Conservation (phyloP, 2,888 invertebrate genomes). For the Scaptomyza flava region DNA sequence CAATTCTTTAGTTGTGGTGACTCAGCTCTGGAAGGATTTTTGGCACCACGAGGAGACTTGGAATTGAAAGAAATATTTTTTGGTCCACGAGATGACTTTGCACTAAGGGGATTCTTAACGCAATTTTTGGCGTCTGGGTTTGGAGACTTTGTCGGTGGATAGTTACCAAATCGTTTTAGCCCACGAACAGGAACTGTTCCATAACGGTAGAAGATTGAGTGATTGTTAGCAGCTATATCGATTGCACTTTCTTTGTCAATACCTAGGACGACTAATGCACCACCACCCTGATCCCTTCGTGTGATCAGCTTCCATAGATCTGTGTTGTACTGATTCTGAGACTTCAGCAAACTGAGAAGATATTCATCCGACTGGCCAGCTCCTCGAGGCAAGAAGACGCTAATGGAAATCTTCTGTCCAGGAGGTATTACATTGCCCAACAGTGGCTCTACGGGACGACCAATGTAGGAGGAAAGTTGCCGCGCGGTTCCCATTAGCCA, state of each 20-base stretch:
- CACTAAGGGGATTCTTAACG: not conserved
- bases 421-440: not conserved
- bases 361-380: slow-evolving; percentile 16
- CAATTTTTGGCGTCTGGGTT: not conserved
- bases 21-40: not conserved
- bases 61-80: not conserved
- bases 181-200: slow-evolving; percentile 32
- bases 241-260: slow-evolving; percentile 35
- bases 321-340: slow-evolving; percentile 33
- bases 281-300: slow-evolving; percentile 7
- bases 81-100: not conserved
- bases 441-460: slow-evolving; percentile 16
- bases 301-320: slow-evolving; percentile 23
- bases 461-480: slow-evolving; percentile 17
- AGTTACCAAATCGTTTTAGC: not conserved
- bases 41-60: not conserved
- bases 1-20: not conserved
- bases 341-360: slow-evolving; percentile 25
- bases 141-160: not conserved
- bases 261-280: slow-evolving; percentile 6
- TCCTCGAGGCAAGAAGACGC: slow-evolving; percentile 1
- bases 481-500: slow-evolving; percentile 26
- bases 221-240: slow-evolving; percentile 25
- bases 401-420: not conserved
- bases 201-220: slow-evolving; percentile 33